phyloP scores from a whole-genome alignment of 2,888 invertebrate species.

The Acrocyrtus sp. region DNA sequence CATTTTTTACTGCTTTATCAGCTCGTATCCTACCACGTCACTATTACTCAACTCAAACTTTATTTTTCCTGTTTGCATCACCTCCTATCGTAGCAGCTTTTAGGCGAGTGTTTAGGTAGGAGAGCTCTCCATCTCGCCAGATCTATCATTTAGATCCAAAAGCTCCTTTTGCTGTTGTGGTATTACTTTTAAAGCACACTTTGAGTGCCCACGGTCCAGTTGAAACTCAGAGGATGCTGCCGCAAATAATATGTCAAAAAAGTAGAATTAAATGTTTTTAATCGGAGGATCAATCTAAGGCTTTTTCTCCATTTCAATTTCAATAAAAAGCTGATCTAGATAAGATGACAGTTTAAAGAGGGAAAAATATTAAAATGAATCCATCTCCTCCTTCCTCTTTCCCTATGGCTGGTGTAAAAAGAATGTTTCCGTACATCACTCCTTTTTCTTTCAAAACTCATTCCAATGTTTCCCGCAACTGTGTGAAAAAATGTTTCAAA shows the following conservation, averaged over 20 bases:
- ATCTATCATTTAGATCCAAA: no score
- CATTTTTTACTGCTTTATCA: conserved; percentile 6
- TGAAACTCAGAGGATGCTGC: background rate
- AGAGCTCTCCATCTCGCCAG: background rate
- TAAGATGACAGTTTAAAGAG: conserved; percentile 17
- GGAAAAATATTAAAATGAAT: conserved; percentile 51
- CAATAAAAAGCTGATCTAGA: conserved; percentile 9
- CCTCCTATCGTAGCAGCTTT: background rate
- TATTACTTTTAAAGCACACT: no score
- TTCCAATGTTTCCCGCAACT: no score
- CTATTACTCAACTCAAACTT: conserved; percentile 32
- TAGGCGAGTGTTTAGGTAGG: background rate
- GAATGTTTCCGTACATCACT: background rate
- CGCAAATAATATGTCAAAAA: conserved; percentile 41
- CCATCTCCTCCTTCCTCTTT: conserved; percentile 24
- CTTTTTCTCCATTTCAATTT: background rate
- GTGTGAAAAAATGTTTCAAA: no score
- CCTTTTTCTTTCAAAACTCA: background rate
- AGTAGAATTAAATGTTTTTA: conserved; percentile 7
- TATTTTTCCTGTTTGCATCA: conserved; percentile 26
- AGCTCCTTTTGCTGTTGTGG: no score
- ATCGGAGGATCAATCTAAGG: conserved; percentile 2
- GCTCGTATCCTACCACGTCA: conserved; percentile 17
- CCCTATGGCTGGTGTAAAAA: background rate
- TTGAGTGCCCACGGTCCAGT: no score